These are phyloP conservation scores for Noctua comes DNA, from an alignment of 2,888 invertebrate species.

Conservation along the genomic window DNA sequence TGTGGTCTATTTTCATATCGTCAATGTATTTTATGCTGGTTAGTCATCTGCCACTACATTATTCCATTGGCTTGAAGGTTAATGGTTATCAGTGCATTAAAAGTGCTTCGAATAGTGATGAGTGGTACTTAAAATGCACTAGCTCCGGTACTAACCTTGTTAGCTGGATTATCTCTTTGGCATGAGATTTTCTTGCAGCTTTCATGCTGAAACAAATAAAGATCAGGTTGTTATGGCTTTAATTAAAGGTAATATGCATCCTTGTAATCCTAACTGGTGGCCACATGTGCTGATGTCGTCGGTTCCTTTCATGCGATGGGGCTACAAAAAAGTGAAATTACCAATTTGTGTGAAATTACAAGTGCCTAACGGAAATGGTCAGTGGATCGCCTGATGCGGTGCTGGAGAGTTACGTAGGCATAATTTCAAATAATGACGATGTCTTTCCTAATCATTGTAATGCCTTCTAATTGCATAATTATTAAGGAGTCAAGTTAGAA, in stretches of 20 bases:
- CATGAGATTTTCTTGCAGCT: not conserved
- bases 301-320: too few species aligned
- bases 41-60: conserved; percentile 21
- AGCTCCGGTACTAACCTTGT: not conserved
- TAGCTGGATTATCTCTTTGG: not conserved
- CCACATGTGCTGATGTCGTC: too few species aligned
- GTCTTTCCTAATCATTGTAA: not conserved
- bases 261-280: not conserved
- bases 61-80: not conserved
- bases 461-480: not conserved
- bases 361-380: not conserved
- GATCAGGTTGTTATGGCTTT: not conserved
- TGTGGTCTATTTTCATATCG: conserved; percentile 36
- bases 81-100: conserved; percentile 42
- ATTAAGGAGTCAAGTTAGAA: not conserved
- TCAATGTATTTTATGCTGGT: conserved; percentile 21
- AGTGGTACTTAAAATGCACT: conserved; percentile 20
- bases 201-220: not conserved
- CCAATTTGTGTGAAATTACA: too few species aligned
- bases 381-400: too few species aligned
- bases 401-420: not conserved
- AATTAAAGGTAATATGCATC: not conserved
- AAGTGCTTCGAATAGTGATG: conserved; percentile 4
- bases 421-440: not conserved
- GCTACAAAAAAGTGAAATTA: not conserved